phyloP scores from a whole-genome alignment of 92 coral and sea anemone genomes.

The Plumapathes pennacea region DNA sequence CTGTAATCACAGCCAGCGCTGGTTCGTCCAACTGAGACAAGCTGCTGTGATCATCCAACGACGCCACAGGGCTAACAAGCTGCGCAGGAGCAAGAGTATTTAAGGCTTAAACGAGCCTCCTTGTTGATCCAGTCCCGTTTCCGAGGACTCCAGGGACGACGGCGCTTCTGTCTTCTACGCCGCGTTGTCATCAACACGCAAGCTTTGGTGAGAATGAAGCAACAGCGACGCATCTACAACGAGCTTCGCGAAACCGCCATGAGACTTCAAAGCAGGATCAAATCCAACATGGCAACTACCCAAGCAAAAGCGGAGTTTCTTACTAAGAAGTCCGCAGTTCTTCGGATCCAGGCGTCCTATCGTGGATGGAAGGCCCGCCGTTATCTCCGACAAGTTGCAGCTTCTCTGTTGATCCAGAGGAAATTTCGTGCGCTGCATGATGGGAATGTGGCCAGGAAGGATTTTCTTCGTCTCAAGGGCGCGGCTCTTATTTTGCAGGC shows the following conservation, averaged over 20 bases:
- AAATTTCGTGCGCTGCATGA: constrained; percentile 56
- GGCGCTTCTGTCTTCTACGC: constrained; percentile 11
- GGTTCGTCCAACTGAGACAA: constrained; percentile 21
- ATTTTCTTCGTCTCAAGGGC: constrained; percentile 38
- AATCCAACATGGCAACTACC: constrained; percentile 22
- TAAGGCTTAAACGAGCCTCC: constrained; percentile 29
- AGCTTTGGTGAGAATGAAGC: constrained; percentile 59
- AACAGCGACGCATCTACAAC: constrained; percentile 18
- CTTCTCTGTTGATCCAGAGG: constrained; percentile 62
- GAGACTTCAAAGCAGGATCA: constrained; percentile 57
- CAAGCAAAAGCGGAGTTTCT: constrained; percentile 23
- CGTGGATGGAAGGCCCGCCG: constrained; percentile 65
- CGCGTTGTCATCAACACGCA: constrained; percentile 54
- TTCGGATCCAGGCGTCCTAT: constrained; percentile 50
- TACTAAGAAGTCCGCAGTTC: constrained; percentile 33
- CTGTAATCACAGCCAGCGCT: constrained; percentile 44
- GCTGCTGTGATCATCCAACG: constrained; percentile 66
- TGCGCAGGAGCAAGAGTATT: constrained; percentile 47
- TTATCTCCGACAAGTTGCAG: constrained; percentile 30
- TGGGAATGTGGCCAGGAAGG: constrained; percentile 33
- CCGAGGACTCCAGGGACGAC: constrained; percentile 39
- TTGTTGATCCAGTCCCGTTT: constrained; percentile 34
- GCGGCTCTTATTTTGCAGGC: constrained; percentile 70
- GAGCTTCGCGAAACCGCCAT: constrained; percentile 26
- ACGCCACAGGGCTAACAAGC: constrained; percentile 45